A percentile compares a stretch with the other conserved stretches of the same genome.
Evolutionary conservation across 2,888 invertebrate species (phyloP).

Genomic region (Dryobotodes eremita): DNA sequence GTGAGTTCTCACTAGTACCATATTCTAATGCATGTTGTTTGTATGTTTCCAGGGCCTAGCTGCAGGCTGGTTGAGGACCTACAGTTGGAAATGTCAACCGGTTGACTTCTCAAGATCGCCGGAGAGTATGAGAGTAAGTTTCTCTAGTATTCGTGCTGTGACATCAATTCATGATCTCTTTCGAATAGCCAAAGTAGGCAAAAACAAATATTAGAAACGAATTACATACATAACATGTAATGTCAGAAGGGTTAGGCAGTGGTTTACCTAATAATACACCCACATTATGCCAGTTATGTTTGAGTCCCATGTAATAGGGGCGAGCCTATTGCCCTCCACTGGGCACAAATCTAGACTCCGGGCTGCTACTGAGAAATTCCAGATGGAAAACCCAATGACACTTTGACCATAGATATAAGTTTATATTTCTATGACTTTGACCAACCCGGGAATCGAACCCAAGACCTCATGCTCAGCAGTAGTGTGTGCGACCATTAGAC

Average conservation of each 20-base stretch:
- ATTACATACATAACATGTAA: neutral
- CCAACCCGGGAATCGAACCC: neutral
- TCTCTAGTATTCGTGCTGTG: slow-evolving; percentile 1
- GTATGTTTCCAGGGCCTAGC: slow-evolving; percentile 92
- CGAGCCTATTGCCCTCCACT: neutral
- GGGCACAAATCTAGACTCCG: neutral
- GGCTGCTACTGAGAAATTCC: neutral
- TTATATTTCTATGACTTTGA: too few relatives aligned
- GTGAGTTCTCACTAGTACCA: too few relatives aligned
- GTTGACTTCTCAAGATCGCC: slow-evolving; percentile 95
- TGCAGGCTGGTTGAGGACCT: slow-evolving; percentile 95
- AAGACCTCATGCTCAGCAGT: neutral
- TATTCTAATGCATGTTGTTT: slow-evolving; percentile 11
- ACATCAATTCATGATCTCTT: neutral
- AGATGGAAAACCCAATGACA: neutral
- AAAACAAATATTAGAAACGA: neutral
- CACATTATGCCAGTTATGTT: neutral
- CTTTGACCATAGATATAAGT: too few relatives aligned
- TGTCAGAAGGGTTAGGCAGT: too few relatives aligned
- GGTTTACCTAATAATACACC: neutral
- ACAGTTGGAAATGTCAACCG: slow-evolving; percentile 97
- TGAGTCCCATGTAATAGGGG: neutral
- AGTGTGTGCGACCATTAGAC: neutral
- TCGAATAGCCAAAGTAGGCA: neutral
- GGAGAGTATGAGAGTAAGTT: slow-evolving; percentile 94